Evolutionary conservation across 2,113 vertebrate genomes (phyloP), one percentile per base, ranked within the genome.

Genomic region (Malurus alboscapulatus): DNA sequence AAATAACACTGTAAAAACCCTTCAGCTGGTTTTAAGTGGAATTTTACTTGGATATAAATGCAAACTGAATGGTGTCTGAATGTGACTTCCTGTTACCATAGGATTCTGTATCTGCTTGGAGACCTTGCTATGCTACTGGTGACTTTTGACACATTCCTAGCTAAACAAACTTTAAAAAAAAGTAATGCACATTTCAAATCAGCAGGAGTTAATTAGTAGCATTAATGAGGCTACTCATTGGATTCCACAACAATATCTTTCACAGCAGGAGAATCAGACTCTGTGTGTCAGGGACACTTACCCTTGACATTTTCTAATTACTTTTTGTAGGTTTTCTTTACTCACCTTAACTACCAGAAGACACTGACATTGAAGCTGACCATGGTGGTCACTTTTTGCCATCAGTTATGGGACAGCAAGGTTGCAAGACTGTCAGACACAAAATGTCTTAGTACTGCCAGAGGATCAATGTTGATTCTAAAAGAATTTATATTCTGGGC

Each of bases 301-400:
- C 84, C 81, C 93, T 88, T 97, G 96, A 97, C 97, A 97, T 97
- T 98, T 96, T 94, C 93, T 97, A 97, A 97, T 97, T 97, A 96
- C 90, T 96, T 97, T 96, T 94, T 76, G 87, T 91, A 38, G 84
- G 80, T 94, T 97, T 95, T 86, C 79, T 88, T 95, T 96, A 87
- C 68, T 96, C 95, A 96, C 90, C 93, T 96, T 95, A 93, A 88
- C 67, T 87, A 57, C 63, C 84, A 87, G 58, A 53, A 76, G 73
- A 81, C 38, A 38, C 1, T 87, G 72, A 92, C 93, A 74, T 92
- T 93, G 79, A 84, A 77, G 72, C 12, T 89, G 88, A 84, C 87
- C 68, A 55, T 29, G 18, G 36, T 81, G 57, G 78, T 59, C 62
- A 63, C 57, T 62, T 34, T 19, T 19, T 38, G 36, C 22, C 68